A percentile compares a stretch with the other conserved stretches of the same genome.
phyloP scores from a whole-genome alignment of 2,113 vertebrate species.

The Colossoma macropomum region DNA sequence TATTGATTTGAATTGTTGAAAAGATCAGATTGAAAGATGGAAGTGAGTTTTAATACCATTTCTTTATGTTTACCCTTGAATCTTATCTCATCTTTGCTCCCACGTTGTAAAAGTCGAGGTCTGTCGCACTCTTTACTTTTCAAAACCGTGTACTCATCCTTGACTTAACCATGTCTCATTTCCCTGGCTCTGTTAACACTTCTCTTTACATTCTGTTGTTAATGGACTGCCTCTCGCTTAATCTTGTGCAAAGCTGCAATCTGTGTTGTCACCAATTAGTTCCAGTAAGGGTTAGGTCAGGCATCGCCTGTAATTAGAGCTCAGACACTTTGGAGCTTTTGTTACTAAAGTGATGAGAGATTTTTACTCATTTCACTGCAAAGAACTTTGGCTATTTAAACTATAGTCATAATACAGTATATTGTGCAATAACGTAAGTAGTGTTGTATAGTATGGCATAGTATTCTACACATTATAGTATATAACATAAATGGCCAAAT shows the following conservation, averaged over 20 bases:
- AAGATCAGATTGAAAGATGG: conserved; percentile 13
- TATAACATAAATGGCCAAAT: no score
- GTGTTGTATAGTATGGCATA: no score
- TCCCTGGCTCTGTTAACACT: neutral
- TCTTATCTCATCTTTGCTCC: neutral
- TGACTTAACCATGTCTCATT: neutral
- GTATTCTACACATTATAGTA: no score
- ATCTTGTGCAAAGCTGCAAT: conserved; percentile 56
- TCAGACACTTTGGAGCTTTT: no score
- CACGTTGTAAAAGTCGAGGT: neutral
- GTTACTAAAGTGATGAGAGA: no score
- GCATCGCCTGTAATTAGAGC: no score
- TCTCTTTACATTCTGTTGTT: conserved; percentile 18
- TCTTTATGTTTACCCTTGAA: neutral
- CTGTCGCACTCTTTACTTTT: neutral
- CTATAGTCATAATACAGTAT: no score
- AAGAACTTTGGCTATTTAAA: no score
- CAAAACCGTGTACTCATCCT: neutral
- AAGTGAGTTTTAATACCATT: neutral
- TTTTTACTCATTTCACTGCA: no score
- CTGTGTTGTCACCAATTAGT: conserved; percentile 67
- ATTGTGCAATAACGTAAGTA: no score
- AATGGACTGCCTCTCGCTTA: conserved; percentile 64
- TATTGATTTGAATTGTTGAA: conserved; percentile 27
- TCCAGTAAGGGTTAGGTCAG: conserved; percentile 63